Base-by-base conservation (phyloP, 2,888 invertebrate species). In the Mesoligia furuncula region DNA sequence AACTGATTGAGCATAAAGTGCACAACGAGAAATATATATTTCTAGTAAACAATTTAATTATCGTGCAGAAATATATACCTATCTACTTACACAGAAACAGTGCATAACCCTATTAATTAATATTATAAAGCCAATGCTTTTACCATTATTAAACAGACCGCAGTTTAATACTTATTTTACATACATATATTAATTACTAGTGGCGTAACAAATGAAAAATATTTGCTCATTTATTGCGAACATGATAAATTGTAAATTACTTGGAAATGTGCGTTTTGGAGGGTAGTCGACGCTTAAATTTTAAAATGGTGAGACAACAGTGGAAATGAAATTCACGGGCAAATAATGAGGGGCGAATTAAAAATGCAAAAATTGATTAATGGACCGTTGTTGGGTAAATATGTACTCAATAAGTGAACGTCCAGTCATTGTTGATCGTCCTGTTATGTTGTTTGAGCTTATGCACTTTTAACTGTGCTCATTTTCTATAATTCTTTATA, bases 311-410 rank as follows among this genome's bases (percentile, higher is more conserved):
- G 90, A 89, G 92, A 92, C 94, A 94, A 93, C 95, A 93, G 91
- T 93, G 93, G 91, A 93, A 95, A 94, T 93, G 93, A 94, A 95
- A 94, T 96, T 95, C 94, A 92, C 94, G 84, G 93, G 92, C 95
- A 95, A 96, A 96, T 96, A 96, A 96, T 96, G 96, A 96, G 96
- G 91, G 93, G 90, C 88, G 92, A 94, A 96, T 96, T 96, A 96
- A 96, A 96, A 96, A 96, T 96, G 95, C 96, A 96, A 94, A 96
- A 96, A 95, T 96, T 96, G 95, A 96, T 96, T 96, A 96, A 96
- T 96, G 95, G 93, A 88, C 94, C 94, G 95, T 90, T 92, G 93
- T 90, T 90, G 92, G 77, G 91, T 93, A 95, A 96, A 96, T 95
- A 94, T 96, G 94, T 94, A 91, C 93, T 92, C 92, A 93, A 93